phyloP scores from a whole-genome alignment of 2,888 invertebrate species.

The Ischnura elegans region DNA sequence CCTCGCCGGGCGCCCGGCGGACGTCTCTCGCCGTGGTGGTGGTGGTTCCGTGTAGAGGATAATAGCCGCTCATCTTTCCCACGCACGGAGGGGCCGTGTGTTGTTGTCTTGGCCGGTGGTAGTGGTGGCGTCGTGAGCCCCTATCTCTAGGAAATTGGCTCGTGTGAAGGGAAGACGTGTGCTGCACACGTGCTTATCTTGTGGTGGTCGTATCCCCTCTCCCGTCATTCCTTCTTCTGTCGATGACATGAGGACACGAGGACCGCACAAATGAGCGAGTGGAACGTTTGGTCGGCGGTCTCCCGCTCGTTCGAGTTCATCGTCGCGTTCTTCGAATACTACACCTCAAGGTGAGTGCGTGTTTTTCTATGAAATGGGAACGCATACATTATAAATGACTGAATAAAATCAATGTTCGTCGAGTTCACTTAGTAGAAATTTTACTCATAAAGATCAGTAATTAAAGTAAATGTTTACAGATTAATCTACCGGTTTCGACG shows the following conservation, averaged over 20 bases:
- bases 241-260: conserved; percentile 60
- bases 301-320: conserved; percentile 89
- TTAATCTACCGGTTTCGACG: too few species aligned
- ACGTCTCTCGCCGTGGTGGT: background rate
- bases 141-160: too few species aligned
- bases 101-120: background rate
- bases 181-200: conserved; percentile 66
- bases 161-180: conserved; percentile 26
- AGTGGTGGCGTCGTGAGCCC: background rate
- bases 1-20: background rate
- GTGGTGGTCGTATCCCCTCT: conserved; percentile 63
- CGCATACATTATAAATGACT: too few species aligned
- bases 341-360: conserved; percentile 85
- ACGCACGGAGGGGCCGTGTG: background rate
- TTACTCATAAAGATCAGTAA: too few species aligned
- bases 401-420: too few species aligned
- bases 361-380: too few species aligned
- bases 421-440: too few species aligned
- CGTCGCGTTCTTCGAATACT: conserved; percentile 91
- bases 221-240: conserved; percentile 67
- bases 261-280: conserved; percentile 75
- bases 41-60: too few species aligned
- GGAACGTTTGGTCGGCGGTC: conserved; percentile 90
- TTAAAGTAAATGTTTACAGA: too few species aligned
- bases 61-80: too few species aligned